A percentile compares a stretch with the other conserved stretches of the same genome.
phyloP scores from a whole-genome alignment of 2,113 vertebrate genomes.

The Malurus alboscapulatus region DNA sequence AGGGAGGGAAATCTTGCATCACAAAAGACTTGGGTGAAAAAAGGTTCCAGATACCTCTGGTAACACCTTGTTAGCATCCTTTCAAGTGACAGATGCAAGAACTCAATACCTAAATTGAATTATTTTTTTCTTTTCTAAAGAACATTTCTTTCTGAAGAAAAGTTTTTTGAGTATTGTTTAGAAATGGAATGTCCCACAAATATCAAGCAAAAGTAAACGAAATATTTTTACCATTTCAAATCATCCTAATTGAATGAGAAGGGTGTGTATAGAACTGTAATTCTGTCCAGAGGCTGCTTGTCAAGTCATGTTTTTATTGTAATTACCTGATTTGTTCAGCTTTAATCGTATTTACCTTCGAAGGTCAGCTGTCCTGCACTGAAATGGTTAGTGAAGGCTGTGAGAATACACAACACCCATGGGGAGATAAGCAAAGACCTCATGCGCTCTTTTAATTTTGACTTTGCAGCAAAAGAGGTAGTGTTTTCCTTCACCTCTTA shows the following conservation, averaged over 20 bases:
- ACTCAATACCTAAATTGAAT: neutral
- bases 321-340: constrained; percentile 82
- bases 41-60: neutral
- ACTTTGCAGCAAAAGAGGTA: neutral
- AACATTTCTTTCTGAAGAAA: neutral
- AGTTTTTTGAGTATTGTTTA: neutral
- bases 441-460: constrained; percentile 3
- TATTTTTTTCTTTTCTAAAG: neutral
- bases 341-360: constrained; percentile 79
- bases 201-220: constrained; percentile 37
- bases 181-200: neutral
- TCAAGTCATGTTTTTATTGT: constrained; percentile 78
- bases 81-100: neutral
- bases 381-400: constrained; percentile 49
- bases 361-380: constrained; percentile 76
- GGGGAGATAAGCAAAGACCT: constrained; percentile 1
- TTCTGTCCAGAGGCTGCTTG: constrained; percentile 79
- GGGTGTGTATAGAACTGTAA: constrained; percentile 70
- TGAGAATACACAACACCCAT: constrained; percentile 42
- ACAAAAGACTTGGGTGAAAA: neutral
- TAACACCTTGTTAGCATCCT: neutral
- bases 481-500: neutral
- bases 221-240: constrained; percentile 49
- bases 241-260: constrained; percentile 70
- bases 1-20: neutral